Evolutionary conservation across 2,113 vertebrate species (phyloP), one percentile per base, ranked within the genome.

Genomic region (Chionis minor): DNA sequence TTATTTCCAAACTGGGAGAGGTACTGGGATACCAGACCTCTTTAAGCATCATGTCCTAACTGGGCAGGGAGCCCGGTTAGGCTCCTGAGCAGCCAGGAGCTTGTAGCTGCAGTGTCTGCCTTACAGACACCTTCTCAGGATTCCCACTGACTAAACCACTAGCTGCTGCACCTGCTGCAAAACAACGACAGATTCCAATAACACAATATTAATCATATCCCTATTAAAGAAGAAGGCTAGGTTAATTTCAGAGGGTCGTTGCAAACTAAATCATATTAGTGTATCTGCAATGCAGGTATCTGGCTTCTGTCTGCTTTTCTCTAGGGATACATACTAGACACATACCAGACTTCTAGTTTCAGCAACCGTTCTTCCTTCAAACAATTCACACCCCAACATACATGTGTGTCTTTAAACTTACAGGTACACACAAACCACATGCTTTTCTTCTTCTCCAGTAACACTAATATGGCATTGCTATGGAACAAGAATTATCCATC

Each of bases 351-450:
- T 16, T 55, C 32, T 23, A 35, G 4, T 24, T 54, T 40, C 27
- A 92, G 45, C 23, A 70, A 11, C 13, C 1, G 47, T 38, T 63
- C 42, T 35, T 81, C 26, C 47, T 84, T 55, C 23, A 40, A 62
- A 74, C 44, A 13, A 33, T 23, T 17, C 35, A 58, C 13, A 59
- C 12, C 40, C 13, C 10, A 38, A 12, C 11, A 16, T 2, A 5
- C 8, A n/a, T 2, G 3, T 9, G 9, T 27, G 18, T n/a, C 19
- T 87, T 58, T 42, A n/a, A 10, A 14, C 0, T 1, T 18, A 17
- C 1, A 40, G 4, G 10, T 35, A n/a, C 13, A 14, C 11, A 12
- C 5, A 92, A n/a, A 63, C 27, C 17, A 58, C 32, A 8, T 0
- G 0, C 2, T 67, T 63, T 77, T 38, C 32, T 66, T 66, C 21